These are phyloP conservation scores for Drosophila kikkawai DNA, from an alignment of 1,140 invertebrate species.

Conservation along the genomic window DNA sequence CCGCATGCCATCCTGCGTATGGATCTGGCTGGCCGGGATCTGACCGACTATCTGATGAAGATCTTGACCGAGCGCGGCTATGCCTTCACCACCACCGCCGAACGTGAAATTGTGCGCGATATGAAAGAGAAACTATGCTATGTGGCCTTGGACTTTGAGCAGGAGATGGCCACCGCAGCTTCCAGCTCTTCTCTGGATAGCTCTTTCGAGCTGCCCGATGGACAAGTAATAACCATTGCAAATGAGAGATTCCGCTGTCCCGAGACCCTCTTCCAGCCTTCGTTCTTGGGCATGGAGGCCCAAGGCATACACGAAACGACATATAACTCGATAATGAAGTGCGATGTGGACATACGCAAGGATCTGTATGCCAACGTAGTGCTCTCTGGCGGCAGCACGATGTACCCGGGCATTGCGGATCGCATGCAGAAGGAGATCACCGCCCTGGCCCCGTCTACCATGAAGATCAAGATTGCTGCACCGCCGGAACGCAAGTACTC, in stretches of 20 bases:
- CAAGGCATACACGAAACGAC: conserved; percentile 11
- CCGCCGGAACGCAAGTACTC: conserved; percentile 11
- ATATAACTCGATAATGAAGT: conserved; percentile 8
- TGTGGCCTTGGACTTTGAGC: conserved; percentile 5
- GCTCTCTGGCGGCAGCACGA: conserved; percentile 5
- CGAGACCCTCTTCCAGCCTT: conserved; percentile 8
- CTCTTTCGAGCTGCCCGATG: conserved; percentile 7
- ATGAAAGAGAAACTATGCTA: conserved; percentile 12
- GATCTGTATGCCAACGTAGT: conserved; percentile 8
- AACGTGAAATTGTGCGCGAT: conserved; percentile 8
- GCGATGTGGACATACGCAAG: conserved; percentile 14
- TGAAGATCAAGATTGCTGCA: conserved; percentile 16
- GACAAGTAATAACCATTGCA: conserved; percentile 1
- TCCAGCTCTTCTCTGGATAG: not conserved
- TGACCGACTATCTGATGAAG: conserved; percentile 8
- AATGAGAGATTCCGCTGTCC: conserved; percentile 11
- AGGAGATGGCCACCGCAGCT: conserved; percentile 17
- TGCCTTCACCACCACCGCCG: conserved; percentile 10
- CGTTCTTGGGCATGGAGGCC: conserved; percentile 12
- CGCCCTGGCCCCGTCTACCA: conserved; percentile 3
- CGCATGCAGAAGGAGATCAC: conserved; percentile 19
- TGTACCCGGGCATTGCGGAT: conserved; percentile 6
- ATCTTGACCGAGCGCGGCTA: conserved; percentile 7
- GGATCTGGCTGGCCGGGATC: conserved; percentile 7
- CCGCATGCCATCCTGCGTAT: conserved; percentile 10